Base-by-base conservation (phyloP, 2,888 invertebrate genomes). In the Eucriotettix oculatus region DNA sequence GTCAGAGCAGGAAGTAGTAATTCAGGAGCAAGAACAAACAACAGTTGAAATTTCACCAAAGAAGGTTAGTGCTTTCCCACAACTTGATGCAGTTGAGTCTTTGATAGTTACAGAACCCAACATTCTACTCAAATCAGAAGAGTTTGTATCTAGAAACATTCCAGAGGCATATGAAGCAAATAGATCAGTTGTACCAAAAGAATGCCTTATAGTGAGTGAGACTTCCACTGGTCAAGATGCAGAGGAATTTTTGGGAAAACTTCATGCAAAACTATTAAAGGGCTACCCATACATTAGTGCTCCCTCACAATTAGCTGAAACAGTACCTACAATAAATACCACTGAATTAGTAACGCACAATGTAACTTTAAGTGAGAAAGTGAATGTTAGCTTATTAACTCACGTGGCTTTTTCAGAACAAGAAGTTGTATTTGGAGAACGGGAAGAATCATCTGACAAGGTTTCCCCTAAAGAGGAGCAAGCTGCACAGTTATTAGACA, bases 141-240 rank as follows among this genome's bases (percentile, higher is more conserved):
- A 29, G 29, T 29, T 29, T 29, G 29, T 29, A 2, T 29, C 87
- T 10, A 84, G 84, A 14, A 87, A 86, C 69, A 82, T 86, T 69
- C 87, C 88, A 5, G 86, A 88, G 72, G 72, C 86, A 57, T 85
- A 88, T 68, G 87, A 88, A 1, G 84, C 88, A 0, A 88, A 29
- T 29, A 29, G 7, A 29, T 29, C 29, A 29, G 29, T 29, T 29
- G 29, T 11, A 62, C 29, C 7, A 7, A 29, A 29, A 29, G 29
- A 29, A 29, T 2, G 29, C 29, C 29, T 29, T 29, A 29, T 29
- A 29, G 29, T 29, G 29, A 29, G 29, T 29, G 29, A 29, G 29
- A 29, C 29, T 29, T 29, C 29, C 7, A 29, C 29, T 29, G 29
- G 29, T 29, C 29, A 29, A 29, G 29, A 29, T 29, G 29, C 29